These are phyloP conservation scores for Bagarius yarrelli DNA, from an alignment of 2,113 vertebrate species.

Conservation along the genomic window DNA sequence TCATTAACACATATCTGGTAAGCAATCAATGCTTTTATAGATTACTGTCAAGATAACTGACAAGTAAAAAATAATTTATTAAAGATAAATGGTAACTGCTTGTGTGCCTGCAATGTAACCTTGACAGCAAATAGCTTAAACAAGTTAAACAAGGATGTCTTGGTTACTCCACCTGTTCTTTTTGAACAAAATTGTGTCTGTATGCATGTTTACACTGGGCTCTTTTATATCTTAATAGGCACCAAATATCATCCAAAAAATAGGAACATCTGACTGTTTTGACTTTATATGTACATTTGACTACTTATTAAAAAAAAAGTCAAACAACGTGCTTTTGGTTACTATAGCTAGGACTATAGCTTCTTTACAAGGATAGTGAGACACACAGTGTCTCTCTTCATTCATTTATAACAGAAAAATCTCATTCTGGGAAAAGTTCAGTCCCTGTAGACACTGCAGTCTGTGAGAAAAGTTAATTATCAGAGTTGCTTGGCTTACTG, in stretches of 20 bases:
- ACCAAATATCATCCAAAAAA: neutral
- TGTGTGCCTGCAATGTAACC: neutral
- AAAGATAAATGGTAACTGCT: neutral
- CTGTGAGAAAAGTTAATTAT: constrained; percentile 46
- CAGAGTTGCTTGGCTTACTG: constrained; percentile 35
- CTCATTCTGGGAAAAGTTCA: constrained; percentile 36
- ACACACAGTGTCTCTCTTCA: neutral
- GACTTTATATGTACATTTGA: neutral
- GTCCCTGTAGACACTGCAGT: constrained; percentile 31
- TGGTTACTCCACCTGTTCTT: neutral
- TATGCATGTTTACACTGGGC: neutral
- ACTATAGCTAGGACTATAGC: neutral
- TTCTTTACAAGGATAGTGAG: neutral
- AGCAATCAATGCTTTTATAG: neutral
- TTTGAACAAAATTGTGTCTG: neutral
- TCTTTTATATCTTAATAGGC: neutral
- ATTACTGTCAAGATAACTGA: neutral
- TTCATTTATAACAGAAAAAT: constrained; percentile 43
- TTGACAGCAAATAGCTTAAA: neutral
- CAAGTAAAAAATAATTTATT: too few species aligned
- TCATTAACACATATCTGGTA: neutral
- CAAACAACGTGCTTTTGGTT: neutral
- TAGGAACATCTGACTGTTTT: neutral
- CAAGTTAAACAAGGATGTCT: neutral
- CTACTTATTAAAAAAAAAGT: too few species aligned